Percentiles rank a stretch among this genome's conserved stretches.
Evolutionary conservation across 2,888 invertebrate genomes (phyloP).

Genomic region (Apocheima hispidaria): DNA sequence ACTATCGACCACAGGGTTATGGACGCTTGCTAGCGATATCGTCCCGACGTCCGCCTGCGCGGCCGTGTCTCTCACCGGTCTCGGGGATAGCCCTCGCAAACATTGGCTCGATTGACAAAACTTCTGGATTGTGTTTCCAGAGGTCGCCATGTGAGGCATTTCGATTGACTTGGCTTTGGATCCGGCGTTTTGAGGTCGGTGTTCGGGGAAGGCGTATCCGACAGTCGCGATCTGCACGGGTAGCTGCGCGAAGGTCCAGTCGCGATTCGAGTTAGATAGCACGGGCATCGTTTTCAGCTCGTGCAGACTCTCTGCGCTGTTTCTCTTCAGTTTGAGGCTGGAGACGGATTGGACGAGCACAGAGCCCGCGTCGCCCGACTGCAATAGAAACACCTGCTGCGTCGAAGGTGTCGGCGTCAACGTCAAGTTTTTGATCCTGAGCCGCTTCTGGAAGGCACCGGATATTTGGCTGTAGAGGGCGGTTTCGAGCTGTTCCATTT

Average conservation of each 20-base stretch:
- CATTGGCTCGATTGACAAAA: slow-evolving; percentile 46
- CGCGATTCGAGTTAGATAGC: slow-evolving; percentile 56
- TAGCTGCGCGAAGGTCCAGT: slow-evolving; percentile 60
- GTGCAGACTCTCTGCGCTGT: slow-evolving; percentile 46
- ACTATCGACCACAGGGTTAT: no score
- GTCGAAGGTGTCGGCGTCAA: slow-evolving; percentile 69
- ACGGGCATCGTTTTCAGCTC: slow-evolving; percentile 53
- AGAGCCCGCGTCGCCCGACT: slow-evolving; percentile 69
- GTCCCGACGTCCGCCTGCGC: slow-evolving; percentile 20
- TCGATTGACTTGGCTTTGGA: slow-evolving; percentile 32
- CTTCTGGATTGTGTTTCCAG: not conserved
- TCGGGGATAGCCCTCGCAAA: slow-evolving; percentile 39
- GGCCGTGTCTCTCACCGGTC: slow-evolving; percentile 11
- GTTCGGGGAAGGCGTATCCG: slow-evolving; percentile 64
- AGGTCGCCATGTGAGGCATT: not conserved
- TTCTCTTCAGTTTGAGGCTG: slow-evolving; percentile 47
- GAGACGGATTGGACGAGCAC: slow-evolving; percentile 61
- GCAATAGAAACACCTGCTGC: slow-evolving; percentile 62
- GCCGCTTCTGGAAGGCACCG: slow-evolving; percentile 64
- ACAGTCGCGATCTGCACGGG: slow-evolving; percentile 72
- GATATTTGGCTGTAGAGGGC: slow-evolving; percentile 60
- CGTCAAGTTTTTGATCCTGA: slow-evolving; percentile 66
- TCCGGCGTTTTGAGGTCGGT: slow-evolving; percentile 37
- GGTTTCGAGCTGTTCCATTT: slow-evolving; percentile 60
- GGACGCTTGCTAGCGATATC: not conserved